Evolutionary conservation across 2,888 invertebrate genomes (phyloP), one percentile per base, ranked within the genome.

Genomic region (Criorhina ranunculi): DNA sequence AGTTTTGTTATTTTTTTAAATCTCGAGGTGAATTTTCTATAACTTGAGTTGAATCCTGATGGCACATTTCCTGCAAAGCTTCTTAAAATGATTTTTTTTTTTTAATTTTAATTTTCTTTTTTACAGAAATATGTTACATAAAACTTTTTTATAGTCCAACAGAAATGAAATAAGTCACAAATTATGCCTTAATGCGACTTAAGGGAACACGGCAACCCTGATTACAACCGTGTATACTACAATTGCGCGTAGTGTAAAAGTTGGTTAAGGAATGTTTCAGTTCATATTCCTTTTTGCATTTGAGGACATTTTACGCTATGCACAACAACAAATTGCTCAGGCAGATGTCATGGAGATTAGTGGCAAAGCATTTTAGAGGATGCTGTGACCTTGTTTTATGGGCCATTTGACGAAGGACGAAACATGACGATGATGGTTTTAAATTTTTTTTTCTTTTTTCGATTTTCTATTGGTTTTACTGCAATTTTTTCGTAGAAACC

Each of bases 281-380:
- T n/a, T 69, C 8, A 31, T 49, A 12, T 57, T 31, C 15, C 8
- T 64, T 59, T 66, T 35, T 64, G 57, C 37, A 53, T 72, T 72
- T 66, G 31, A 67, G 64, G 80, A 80, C 80, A 80, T 40, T 73
- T 57, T 49, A 67, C 17, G 62, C 29, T 55, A 40, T 33, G 33
- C 57, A 75, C 80, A 80, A 79, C 75, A 80, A 80, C 80, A 75
- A 79, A 75, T 70, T 85, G 70, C 70, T 40, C 62, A 67, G 72
- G 81, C 86, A 86, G 86, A 81, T 86, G 86, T 77, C 81, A 77
- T 31, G 70, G 29, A 75, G 86, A 86, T 86, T 86, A 86, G 81
- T 86, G 81, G 75, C 46, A 66, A 80, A 46, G 17, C 35, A 60
- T 75, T 79, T 57, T 44, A 55, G 69, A 40, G 37, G 12, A 73